Percentiles rank a stretch among this genome's conserved stretches.
phyloP scores from a whole-genome alignment of 2,888 invertebrate species.

The Tetrapedia diversipes region DNA sequence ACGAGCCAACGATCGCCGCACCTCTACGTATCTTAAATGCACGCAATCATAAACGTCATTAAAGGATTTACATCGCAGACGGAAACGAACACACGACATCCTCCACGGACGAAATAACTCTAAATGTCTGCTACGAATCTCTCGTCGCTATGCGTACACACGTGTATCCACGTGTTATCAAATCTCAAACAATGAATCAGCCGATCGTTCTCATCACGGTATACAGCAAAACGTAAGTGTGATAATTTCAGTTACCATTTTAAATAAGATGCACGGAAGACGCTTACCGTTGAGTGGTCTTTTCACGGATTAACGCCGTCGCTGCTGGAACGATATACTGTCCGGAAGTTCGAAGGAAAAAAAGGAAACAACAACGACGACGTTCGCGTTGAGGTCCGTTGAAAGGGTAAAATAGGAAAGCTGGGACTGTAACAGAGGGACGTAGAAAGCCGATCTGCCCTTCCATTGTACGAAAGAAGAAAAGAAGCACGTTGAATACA shows the following conservation, averaged over 20 bases:
- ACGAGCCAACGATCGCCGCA: constrained; percentile 9
- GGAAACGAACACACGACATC: not conserved
- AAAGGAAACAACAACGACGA: not conserved
- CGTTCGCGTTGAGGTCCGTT: not conserved
- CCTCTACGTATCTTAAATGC: constrained; percentile 17
- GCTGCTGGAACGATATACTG: too few species aligned
- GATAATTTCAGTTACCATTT: constrained; percentile 52
- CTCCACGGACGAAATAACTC: constrained; percentile 10
- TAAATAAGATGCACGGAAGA: constrained; percentile 1
- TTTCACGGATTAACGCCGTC: constrained; percentile 5
- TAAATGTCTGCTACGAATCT: constrained; percentile 28
- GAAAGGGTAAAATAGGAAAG: not conserved
- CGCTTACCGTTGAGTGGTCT: constrained; percentile 3
- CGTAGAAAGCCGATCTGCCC: constrained; percentile 1
- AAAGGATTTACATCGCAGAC: not conserved
- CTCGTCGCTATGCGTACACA: too few species aligned
- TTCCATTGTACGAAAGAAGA: constrained; percentile 7
- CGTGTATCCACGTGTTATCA: constrained; percentile 49
- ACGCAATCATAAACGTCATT: not conserved
- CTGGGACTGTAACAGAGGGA: not conserved
- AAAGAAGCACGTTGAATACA: constrained; percentile 3
- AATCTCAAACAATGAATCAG: constrained; percentile 5
- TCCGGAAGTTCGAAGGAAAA: not conserved
- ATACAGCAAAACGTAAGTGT: constrained; percentile 43
- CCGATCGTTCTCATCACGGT: constrained; percentile 40